Evolutionary conservation across 2,888 invertebrate genomes (phyloP).

Genomic region (Aspidiotus destructor): DNA sequence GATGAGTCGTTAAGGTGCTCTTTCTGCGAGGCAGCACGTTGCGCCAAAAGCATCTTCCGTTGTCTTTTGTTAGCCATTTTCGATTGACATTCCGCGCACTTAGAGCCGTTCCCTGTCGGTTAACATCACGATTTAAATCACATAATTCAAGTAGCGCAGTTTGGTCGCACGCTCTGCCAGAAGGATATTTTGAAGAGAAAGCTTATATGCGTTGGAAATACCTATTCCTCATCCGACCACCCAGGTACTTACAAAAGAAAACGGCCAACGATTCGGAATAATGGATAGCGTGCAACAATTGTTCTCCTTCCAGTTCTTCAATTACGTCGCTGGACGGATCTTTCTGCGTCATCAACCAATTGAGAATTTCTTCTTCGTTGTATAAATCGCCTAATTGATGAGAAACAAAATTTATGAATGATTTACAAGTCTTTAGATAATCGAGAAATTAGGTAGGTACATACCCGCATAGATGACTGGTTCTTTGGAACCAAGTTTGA

Average conservation of each 20-base stretch:
- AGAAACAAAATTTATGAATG: conserved; percentile 23
- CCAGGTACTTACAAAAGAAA: conserved; percentile 76
- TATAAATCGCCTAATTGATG: conserved; percentile 60
- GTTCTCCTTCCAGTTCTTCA: conserved; percentile 75
- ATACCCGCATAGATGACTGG: conserved; percentile 83
- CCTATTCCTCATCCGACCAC: not conserved
- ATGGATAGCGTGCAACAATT: conserved; percentile 62
- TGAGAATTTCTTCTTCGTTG: conserved; percentile 77
- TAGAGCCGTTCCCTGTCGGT: conserved; percentile 20
- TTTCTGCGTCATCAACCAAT: conserved; percentile 82
- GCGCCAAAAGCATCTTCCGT: conserved; percentile 9
- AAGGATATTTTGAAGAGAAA: not conserved
- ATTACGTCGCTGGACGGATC: conserved; percentile 86
- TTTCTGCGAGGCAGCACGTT: not conserved
- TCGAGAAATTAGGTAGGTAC: conserved; percentile 11
- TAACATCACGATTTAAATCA: not conserved
- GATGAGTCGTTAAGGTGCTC: no score
- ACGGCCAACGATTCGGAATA: conserved; percentile 75
- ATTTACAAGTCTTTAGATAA: not conserved
- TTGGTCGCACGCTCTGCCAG: not conserved
- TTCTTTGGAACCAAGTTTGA: conserved; percentile 75
- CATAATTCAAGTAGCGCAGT: not conserved
- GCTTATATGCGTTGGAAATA: not conserved
- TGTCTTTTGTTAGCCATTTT: conserved; percentile 15
- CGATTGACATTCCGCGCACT: conserved; percentile 19